A percentile compares a stretch with the other conserved stretches of the same genome.
Evolutionary conservation across 2,113 vertebrate species (phyloP).

Genomic region (Elgaria multicarinata): DNA sequence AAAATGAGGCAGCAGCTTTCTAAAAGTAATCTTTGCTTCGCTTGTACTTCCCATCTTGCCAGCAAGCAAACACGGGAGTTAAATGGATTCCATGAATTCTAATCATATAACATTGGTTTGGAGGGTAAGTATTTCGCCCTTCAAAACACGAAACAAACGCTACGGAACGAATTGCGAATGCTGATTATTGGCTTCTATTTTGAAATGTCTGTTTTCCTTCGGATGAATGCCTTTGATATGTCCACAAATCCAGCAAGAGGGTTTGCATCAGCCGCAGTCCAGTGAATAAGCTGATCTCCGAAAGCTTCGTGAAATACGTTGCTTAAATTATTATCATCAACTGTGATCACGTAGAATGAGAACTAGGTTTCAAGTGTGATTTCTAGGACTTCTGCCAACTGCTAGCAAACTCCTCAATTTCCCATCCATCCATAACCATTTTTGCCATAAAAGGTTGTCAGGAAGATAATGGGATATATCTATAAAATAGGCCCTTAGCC

Average conservation of each 20-base stretch:
- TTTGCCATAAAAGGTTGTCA: background rate
- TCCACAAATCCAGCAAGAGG: slow-evolving; percentile 63
- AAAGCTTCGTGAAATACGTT: slow-evolving; percentile 47
- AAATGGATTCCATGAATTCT: slow-evolving; percentile 50
- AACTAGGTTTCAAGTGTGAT: background rate
- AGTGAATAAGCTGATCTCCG: slow-evolving; percentile 54
- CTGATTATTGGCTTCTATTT: slow-evolving; percentile 69
- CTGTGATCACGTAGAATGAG: slow-evolving; percentile 29
- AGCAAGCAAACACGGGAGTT: slow-evolving; percentile 64
- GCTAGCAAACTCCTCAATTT: background rate
- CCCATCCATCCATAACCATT: background rate
- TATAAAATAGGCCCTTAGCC: background rate
- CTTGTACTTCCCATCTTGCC: slow-evolving; percentile 25
- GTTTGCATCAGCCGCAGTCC: background rate
- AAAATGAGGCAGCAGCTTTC: background rate
- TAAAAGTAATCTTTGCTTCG: slow-evolving; percentile 24
- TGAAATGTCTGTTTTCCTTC: slow-evolving; percentile 67
- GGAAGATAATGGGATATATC: background rate
- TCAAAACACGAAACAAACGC: slow-evolving; percentile 71
- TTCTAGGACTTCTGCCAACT: background rate
- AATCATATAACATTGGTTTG: slow-evolving; percentile 71
- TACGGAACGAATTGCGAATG: slow-evolving; percentile 54
- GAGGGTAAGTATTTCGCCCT: slow-evolving; percentile 72
- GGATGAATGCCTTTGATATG: slow-evolving; percentile 52
- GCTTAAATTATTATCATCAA: slow-evolving; percentile 33